Conservation (phyloP, 2,113 vertebrate species). For the Triplophysa tibetana region DNA sequence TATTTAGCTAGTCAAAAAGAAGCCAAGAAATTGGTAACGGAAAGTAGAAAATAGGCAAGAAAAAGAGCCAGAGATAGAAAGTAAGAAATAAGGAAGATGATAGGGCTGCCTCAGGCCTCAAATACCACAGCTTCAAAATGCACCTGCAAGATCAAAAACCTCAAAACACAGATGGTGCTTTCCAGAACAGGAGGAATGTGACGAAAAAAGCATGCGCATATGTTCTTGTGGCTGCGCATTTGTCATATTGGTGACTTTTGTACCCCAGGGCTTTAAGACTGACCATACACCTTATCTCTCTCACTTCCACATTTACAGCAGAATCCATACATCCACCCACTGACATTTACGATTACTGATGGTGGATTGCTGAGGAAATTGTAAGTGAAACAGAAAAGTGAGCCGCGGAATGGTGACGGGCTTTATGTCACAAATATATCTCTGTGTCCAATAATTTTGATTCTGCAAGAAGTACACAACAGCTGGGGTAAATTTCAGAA, state of each 20-base stretch:
- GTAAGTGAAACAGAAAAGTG: not conserved
- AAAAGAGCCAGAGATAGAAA: conserved; percentile 16
- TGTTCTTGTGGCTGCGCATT: not conserved
- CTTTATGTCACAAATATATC: no score
- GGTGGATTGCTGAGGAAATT: not conserved
- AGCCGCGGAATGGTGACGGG: not conserved
- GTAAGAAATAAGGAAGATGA: conserved; percentile 17
- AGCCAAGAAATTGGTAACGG: conserved; percentile 8
- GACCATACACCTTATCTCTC: no score
- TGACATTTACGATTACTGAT: not conserved
- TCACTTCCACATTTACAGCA: not conserved
- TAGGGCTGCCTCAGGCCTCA: conserved; percentile 27
- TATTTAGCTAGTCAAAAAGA: not conserved
- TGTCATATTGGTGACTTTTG: not conserved
- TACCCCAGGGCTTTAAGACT: not conserved
- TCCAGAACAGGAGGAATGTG: conserved; percentile 39
- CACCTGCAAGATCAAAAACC: conserved; percentile 50
- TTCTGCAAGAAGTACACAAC: no score
- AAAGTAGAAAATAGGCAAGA: conserved; percentile 18
- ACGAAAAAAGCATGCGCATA: not conserved
- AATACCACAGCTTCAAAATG: conserved; percentile 48
- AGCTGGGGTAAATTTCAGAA: not conserved
- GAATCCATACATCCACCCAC: not conserved
- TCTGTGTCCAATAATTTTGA: no score
- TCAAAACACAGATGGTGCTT: conserved; percentile 45